Evolutionary conservation across 1,140 invertebrate species (phyloP), one percentile per base, ranked within the genome.

Genomic region (Solen grandis): DNA sequence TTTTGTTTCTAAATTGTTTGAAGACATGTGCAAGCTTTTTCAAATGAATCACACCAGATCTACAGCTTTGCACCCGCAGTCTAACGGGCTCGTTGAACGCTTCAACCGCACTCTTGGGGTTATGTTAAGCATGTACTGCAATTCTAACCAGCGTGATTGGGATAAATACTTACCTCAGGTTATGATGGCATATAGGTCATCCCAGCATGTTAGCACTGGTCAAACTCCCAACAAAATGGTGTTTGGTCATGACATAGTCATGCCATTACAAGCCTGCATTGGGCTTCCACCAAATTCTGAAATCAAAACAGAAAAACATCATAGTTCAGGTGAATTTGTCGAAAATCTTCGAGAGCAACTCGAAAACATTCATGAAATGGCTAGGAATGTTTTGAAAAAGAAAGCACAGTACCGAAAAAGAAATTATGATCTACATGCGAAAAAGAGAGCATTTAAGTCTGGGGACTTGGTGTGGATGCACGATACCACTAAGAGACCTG

Each of bases 61-160:
- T 2, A 86, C 80, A 2, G 35, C 82, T 8, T 87, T 88, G 57
- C 82, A 88, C 52, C 89, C 91, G 22, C 74, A 82, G 22, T 65
- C 81, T 0, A 91, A 92, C 63, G 89, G 89, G 14, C 60, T 84
- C 29, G 85, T 88, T 13, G 87, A 89, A 79, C 52, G 84, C 0
- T 85, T 88, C 35, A 87, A 90, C 66, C 52, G 73, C 38, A 60
- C 66, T 3, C 25, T 80, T 13, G 14, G 22, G n/a, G 25, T 46
- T 1, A 80, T 80, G 35, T 33, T 80, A 13, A 70, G 22, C 5
- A 70, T 60, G 59, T 80, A 69, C n/a, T 60, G 52, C 1, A 33
- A 60, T 5, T 41, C 52, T 16, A 68, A 84, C 25, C 79, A 85
- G 36, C 36, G 38, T 27, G 66, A 79, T 57, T 88, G 85, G 83